Evolutionary conservation across 2,113 vertebrate genomes (phyloP).

Genomic region (Mola mola): DNA sequence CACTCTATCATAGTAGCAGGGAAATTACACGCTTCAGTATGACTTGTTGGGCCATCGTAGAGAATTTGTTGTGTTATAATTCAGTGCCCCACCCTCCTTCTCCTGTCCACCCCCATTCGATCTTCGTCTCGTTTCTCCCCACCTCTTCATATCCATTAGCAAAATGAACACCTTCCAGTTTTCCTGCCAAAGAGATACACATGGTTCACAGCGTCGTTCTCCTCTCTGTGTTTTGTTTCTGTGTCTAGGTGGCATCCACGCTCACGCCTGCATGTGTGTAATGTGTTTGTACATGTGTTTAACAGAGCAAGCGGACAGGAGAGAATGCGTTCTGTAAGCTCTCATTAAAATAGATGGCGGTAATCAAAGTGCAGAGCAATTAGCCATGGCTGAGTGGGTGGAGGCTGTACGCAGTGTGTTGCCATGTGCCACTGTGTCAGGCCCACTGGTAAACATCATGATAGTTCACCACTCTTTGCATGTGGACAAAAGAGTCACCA

Average conservation of each 20-base stretch:
- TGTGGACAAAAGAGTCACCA: conserved; percentile 53
- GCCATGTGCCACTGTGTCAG: conserved; percentile 60
- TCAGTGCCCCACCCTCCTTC: conserved; percentile 36
- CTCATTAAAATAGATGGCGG: conserved; percentile 83
- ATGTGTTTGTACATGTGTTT: conserved; percentile 38
- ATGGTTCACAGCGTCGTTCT: conserved; percentile 62
- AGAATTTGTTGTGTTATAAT: conserved; percentile 69
- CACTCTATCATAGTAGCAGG: conserved; percentile 62
- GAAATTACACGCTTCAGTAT: conserved; percentile 68
- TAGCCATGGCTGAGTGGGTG: conserved; percentile 73
- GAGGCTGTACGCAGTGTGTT: conserved; percentile 50
- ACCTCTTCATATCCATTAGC: conserved; percentile 81
- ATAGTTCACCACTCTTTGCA: conserved; percentile 47
- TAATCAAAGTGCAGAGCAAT: conserved; percentile 82
- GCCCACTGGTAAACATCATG: conserved; percentile 62
- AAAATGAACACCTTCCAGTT: conserved; percentile 81
- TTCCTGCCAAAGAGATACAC: conserved; percentile 64
- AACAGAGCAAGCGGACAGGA: conserved; percentile 48
- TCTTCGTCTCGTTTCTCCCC: conserved; percentile 36
- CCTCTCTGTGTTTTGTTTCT: background rate
- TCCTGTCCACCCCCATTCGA: conserved; percentile 17
- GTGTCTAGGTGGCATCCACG: background rate
- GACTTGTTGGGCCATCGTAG: conserved; percentile 67
- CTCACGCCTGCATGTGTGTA: conserved; percentile 17
- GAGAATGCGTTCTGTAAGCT: conserved; percentile 57